These are phyloP conservation scores for Thunnus thynnus DNA, from an alignment of 2,113 vertebrate species.

Conservation along the genomic window DNA sequence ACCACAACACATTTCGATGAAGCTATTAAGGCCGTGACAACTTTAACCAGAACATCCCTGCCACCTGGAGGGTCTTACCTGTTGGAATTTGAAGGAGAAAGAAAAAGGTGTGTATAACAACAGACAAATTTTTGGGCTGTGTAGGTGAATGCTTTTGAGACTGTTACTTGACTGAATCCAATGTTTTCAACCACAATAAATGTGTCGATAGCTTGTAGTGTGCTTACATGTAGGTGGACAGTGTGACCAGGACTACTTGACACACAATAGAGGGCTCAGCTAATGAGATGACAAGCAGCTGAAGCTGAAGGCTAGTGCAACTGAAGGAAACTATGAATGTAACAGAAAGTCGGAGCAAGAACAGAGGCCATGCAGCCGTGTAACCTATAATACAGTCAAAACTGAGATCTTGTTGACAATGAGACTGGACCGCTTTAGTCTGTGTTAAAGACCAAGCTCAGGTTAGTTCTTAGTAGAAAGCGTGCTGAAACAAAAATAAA, in stretches of 20 bases:
- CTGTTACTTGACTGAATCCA: conserved; percentile 4
- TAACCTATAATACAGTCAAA: background rate
- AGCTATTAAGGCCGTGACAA: background rate
- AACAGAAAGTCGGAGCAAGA: conserved; percentile 45
- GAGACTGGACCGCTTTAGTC: too few relatives aligned
- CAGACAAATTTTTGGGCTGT: background rate
- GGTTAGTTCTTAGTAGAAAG: background rate
- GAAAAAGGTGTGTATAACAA: background rate
- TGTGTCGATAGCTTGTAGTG: background rate
- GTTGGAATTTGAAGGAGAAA: background rate
- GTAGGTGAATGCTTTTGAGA: background rate
- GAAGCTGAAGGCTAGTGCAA: background rate
- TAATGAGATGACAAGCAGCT: conserved; percentile 18
- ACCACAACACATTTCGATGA: conserved; percentile 9
- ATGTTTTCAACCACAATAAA: conserved; percentile 9
- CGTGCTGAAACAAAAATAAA: conserved; percentile 14
- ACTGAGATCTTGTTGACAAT: conserved; percentile 4
- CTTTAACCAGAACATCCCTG: conserved; percentile 9
- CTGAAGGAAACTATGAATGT: conserved; percentile 59
- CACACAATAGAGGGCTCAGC: background rate
- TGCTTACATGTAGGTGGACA: too few relatives aligned
- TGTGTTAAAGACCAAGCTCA: background rate
- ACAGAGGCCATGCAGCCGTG: conserved; percentile 19
- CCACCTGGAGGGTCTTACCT: conserved; percentile 2
- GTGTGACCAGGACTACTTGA: background rate